Base-by-base conservation (phyloP, 2,888 invertebrate genomes). In the Brenthis hecate region DNA sequence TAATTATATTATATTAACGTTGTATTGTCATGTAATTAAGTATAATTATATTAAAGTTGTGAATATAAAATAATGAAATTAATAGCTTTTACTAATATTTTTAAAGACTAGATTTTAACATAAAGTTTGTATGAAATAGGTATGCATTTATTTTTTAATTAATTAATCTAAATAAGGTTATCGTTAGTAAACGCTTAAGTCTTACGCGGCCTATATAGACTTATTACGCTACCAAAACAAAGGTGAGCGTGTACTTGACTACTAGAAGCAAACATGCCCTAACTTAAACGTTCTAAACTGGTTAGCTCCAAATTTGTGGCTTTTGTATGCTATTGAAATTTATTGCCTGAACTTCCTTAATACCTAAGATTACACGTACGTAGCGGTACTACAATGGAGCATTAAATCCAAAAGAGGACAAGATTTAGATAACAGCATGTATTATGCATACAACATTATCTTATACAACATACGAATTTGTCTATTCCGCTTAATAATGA, bases 261-360 rank as follows among this genome's bases (percentile, higher is more conserved):
- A 28, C 80, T 77, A 78, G 80, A 80, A 81, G 75, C 78, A 81
- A 82, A 85, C 81, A 85, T 84, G 80, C 76, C 78, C 81, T 78
- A 86, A 88, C 84, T 88, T 85, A 80, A 84, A 82, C 84, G 79
- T 84, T 82, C 80, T 83, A 83, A 85, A 83, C 85, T 80, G 80
- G 83, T 82, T 81, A 80, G 80, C 76, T 68, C 75, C 83, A 85
- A 91, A 91, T 89, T 89, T 89, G 89, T 88, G 85, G 88, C 85
- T 82, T 88, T 86, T 85, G 86, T 85, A 82, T 84, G 84, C 85
- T 88, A 88, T 90, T 89, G 88, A 89, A 90, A 91, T 91, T 91
- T 91, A 91, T 89, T 85, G 86, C 85, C 81, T 76, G 83, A 88
- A 87, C 80, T 88, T 89, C 76, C 78, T 77, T 83, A 82, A 82